Conservation (phyloP, 2,113 vertebrate genomes). For the Mesitornis unicolor region DNA sequence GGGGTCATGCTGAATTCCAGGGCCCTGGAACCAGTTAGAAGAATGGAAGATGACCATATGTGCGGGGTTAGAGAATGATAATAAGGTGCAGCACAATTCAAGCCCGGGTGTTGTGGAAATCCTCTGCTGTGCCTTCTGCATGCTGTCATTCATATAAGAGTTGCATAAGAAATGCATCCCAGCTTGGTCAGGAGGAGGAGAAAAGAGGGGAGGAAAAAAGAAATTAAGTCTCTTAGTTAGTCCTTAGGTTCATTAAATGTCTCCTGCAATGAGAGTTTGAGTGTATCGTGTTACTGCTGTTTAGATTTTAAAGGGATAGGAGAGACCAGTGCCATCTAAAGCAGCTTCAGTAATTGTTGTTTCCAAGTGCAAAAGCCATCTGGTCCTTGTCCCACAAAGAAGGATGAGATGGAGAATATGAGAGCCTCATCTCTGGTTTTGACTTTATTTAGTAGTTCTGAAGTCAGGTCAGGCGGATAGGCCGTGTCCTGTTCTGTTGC, state of each 20-base stretch:
- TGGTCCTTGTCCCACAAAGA: not conserved
- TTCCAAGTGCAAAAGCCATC: not conserved
- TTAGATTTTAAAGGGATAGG: not conserved
- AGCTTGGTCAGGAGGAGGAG: not conserved
- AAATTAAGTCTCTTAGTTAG: conserved; percentile 42
- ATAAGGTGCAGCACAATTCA: conserved; percentile 68
- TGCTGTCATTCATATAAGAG: conserved; percentile 34
- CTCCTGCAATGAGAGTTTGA: not conserved
- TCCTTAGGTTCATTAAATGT: conserved; percentile 35
- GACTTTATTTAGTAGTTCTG: not conserved
- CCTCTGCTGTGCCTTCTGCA: conserved; percentile 45
- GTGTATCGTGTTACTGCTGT: not conserved
- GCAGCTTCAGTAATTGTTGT: not conserved
- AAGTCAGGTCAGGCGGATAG: not conserved
- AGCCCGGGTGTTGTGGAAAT: conserved; percentile 53
- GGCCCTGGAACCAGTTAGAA: conserved; percentile 91
- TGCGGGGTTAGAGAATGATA: conserved; percentile 76
- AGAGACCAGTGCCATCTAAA: not conserved
- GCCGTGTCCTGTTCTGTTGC: accelerated
- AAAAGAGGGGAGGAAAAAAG: conserved; percentile 20
- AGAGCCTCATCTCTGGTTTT: not conserved
- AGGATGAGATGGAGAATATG: not conserved
- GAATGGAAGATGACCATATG: conserved; percentile 79
- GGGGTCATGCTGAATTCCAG: conserved; percentile 83
- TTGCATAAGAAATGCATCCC: conserved; percentile 23